Percentiles rank a stretch among this genome's conserved stretches.
phyloP scores from a whole-genome alignment of 1,140 invertebrate genomes.

The Drosophila punjabiensis region DNA sequence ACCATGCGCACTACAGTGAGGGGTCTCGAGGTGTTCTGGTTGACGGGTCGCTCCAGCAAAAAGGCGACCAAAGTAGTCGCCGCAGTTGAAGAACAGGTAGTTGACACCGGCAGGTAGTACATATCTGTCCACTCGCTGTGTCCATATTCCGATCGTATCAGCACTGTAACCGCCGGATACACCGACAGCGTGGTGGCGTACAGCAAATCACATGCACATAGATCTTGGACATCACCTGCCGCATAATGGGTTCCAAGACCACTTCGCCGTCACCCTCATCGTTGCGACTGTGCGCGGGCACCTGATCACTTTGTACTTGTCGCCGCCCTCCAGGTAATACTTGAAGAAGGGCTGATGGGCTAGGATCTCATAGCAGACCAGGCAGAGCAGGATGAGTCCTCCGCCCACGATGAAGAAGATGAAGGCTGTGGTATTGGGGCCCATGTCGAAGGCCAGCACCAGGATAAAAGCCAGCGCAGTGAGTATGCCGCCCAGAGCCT shows the following conservation, averaged over 20 bases:
- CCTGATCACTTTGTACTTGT: conserved; percentile 83
- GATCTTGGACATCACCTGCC: conserved; percentile 86
- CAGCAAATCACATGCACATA: conserved; percentile 91
- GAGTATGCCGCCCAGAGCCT: conserved; percentile 96
- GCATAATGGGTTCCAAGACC: conserved; percentile 87
- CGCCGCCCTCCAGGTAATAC: conserved; percentile 86
- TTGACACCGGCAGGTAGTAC: conserved; percentile 96
- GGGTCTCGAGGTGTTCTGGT: conserved; percentile 88
- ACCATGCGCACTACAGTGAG: conserved; percentile 89
- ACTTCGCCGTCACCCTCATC: conserved; percentile 52
- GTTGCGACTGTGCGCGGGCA: conserved; percentile 58
- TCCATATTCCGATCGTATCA: conserved; percentile 91
- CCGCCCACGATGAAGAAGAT: conserved; percentile 95
- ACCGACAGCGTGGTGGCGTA: conserved; percentile 93
- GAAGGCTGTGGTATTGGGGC: conserved; percentile 92
- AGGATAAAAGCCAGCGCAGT: conserved; percentile 93
- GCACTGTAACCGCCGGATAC: conserved; percentile 95
- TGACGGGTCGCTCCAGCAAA: conserved; percentile 88
- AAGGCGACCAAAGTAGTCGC: conserved; percentile 94
- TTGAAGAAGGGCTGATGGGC: conserved; percentile 91
- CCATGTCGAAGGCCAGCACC: conserved; percentile 92
- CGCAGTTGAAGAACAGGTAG: conserved; percentile 95
- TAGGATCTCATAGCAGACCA: conserved; percentile 90
- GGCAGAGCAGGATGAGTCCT: conserved; percentile 89
- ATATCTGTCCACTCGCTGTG: conserved; percentile 92